These are phyloP conservation scores for Odontocolon sp. DNA, from an alignment of 2,888 invertebrate species.

Conservation along the genomic window DNA sequence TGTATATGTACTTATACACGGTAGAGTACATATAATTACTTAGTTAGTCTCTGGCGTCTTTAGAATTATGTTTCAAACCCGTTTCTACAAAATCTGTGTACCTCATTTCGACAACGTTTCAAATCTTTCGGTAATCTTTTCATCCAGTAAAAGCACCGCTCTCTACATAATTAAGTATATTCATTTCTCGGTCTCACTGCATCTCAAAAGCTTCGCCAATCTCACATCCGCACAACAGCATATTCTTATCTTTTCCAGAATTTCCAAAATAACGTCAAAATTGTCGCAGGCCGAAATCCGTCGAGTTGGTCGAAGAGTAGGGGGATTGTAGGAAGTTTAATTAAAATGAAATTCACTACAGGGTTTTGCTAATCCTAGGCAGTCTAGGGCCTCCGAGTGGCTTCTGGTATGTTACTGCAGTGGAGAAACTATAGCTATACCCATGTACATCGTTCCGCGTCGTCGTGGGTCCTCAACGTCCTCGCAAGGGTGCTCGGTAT, in stretches of 20 bases:
- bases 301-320: slow-evolving; percentile 31
- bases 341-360: slow-evolving; percentile 76
- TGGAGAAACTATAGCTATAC: slow-evolving; percentile 10
- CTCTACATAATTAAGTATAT: slow-evolving; percentile 47
- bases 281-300: slow-evolving; percentile 27
- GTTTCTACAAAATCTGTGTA: slow-evolving; percentile 31
- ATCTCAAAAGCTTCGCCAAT: slow-evolving; percentile 14
- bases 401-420: slow-evolving; percentile 23
- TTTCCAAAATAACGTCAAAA: slow-evolving; percentile 25
- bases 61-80: slow-evolving; percentile 17
- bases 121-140: not conserved
- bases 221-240: not conserved
- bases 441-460: no score
- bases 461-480: slow-evolving; percentile 15
- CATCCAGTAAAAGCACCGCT: slow-evolving; percentile 39
- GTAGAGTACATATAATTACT: slow-evolving; percentile 25
- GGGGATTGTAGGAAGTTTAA: slow-evolving; percentile 69
- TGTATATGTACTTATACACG: not conserved
- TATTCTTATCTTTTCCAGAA: slow-evolving; percentile 12
- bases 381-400: slow-evolving; percentile 46
- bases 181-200: slow-evolving; percentile 33
- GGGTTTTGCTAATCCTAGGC: slow-evolving; percentile 73
- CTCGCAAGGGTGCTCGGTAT: not conserved
- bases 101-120: not conserved
- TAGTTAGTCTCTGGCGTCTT: slow-evolving; percentile 17